Conservation (phyloP, 1,140 invertebrate genomes). For the Bombus soroeensis region DNA sequence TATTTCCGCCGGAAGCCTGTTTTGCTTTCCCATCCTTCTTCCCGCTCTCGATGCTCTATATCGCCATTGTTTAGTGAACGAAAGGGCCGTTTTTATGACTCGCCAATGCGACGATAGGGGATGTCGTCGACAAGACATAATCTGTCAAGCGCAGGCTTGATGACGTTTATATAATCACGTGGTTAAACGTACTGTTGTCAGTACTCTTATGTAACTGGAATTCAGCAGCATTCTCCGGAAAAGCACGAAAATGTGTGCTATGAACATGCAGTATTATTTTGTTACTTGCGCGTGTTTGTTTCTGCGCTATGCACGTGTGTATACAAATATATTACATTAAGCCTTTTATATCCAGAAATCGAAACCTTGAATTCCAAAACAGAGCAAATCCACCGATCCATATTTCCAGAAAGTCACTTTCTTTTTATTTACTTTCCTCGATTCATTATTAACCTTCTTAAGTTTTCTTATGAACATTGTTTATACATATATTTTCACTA, state of each 20-base stretch:
- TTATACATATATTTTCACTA: too few relatives aligned
- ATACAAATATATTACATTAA: not conserved
- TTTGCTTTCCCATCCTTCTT: not conserved
- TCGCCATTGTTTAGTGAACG: slow-evolving; percentile 3
- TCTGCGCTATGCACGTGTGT: not conserved
- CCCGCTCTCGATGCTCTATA: not conserved
- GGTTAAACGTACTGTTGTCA: slow-evolving; percentile 67
- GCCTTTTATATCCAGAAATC: not conserved
- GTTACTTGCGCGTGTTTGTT: not conserved
- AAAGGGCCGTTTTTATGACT: slow-evolving; percentile 58
- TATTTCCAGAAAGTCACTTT: too few relatives aligned
- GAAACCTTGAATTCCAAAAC: not conserved
- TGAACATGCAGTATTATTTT: slow-evolving; percentile 3
- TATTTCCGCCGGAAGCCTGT: not conserved
- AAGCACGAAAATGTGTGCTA: slow-evolving; percentile 41
- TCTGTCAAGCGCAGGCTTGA: slow-evolving; percentile 72
- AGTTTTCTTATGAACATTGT: too few relatives aligned
- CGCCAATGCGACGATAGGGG: slow-evolving; percentile 53
- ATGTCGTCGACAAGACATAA: slow-evolving; percentile 70
- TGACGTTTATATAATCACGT: slow-evolving; percentile 73
- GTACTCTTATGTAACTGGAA: slow-evolving; percentile 57
- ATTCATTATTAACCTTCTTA: too few relatives aligned
- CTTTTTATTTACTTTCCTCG: too few relatives aligned
- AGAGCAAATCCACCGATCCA: too few relatives aligned
- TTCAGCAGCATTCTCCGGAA: slow-evolving; percentile 45